Evolutionary conservation across 2,797 vertebrate genomes (phyloP).

Genomic region (Cottoperca gobio): DNA sequence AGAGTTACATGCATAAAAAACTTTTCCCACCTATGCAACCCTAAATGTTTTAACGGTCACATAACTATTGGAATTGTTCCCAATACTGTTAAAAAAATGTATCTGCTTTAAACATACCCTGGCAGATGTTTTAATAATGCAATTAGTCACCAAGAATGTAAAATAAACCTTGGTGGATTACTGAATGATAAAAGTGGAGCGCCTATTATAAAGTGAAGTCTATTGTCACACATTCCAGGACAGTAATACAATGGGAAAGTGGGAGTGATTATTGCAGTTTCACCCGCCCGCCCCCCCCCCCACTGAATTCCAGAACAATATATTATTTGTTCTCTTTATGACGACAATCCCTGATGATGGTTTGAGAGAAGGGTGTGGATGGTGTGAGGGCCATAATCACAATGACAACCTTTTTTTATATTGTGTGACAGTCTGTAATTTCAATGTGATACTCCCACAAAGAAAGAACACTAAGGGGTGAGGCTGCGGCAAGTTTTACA

Average conservation of each 20-base stretch:
- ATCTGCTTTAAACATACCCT: not conserved
- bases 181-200: conserved; percentile 29
- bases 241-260: conserved; percentile 65
- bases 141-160: conserved; percentile 13
- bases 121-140: conserved; percentile 13
- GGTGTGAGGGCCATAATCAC: conserved; percentile 24
- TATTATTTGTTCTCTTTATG: conserved; percentile 62
- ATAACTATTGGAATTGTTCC: not conserved
- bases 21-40: not conserved
- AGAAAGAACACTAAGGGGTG: conserved; percentile 22
- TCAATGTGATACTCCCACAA: conserved; percentile 5
- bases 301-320: conserved; percentile 63
- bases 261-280: conserved; percentile 51
- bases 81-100: not conserved
- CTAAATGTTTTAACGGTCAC: conserved; percentile 12
- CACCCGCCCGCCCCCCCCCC: conserved; percentile 9
- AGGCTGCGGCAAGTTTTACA: conserved; percentile 30
- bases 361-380: conserved; percentile 45
- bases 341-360: conserved; percentile 36
- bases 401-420: conserved; percentile 40
- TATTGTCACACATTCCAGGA: conserved; percentile 72
- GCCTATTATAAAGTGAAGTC: conserved; percentile 40
- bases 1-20: not conserved
- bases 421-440: conserved; percentile 32
- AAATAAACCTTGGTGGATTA: conserved; percentile 24